Percentiles rank a stretch among this genome's conserved stretches.
phyloP scores from a whole-genome alignment of 2,113 vertebrate species.

The Siphamia tubifer region DNA sequence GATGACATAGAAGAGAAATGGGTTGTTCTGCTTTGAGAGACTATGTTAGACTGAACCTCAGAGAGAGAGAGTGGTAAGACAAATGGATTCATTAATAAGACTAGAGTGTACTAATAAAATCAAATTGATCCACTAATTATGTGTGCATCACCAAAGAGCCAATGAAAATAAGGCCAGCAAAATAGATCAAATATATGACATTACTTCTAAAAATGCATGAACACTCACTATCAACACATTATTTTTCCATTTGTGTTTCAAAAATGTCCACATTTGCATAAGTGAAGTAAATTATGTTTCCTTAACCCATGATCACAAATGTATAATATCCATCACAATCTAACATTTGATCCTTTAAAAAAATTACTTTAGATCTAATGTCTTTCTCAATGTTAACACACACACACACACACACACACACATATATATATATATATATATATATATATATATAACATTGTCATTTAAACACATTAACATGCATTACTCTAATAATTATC shows the following conservation, averaged over 20 bases:
- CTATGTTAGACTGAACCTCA: conserved; percentile 13
- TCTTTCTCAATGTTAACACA: no score
- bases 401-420: no score
- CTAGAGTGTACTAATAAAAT: conserved; percentile 32
- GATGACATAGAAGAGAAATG: conserved; percentile 5
- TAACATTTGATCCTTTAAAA: no score
- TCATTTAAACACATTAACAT: no score
- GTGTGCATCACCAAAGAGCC: not conserved
- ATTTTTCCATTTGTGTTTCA: not conserved
- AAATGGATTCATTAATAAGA: conserved; percentile 39
- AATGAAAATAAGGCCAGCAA: not conserved
- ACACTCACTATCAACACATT: not conserved
- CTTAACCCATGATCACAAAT: no score
- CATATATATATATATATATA: no score
- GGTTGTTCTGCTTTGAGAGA: not conserved
- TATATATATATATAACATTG: no score
- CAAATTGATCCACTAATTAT: conserved; percentile 24
- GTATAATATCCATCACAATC: no score
- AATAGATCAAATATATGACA: not conserved
- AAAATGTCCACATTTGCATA: no score
- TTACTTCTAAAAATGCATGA: not conserved
- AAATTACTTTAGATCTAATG: no score
- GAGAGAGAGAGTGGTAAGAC: not conserved
- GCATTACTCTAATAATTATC: no score
- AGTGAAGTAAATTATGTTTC: no score